Evolutionary conservation across 2,888 invertebrate species (phyloP).

Genomic region (Pammene aurita): DNA sequence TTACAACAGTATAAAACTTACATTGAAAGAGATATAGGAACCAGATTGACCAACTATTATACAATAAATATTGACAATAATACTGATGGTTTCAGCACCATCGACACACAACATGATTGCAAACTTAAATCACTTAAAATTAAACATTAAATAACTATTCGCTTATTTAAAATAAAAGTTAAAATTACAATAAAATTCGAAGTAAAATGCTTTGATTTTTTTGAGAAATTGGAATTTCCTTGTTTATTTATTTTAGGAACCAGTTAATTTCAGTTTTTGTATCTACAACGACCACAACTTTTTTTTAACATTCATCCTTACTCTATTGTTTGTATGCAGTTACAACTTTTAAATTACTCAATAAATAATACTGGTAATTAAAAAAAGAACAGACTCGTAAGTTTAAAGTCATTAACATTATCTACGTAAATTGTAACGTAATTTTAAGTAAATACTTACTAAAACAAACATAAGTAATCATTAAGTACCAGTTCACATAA

Average conservation of each 20-base stretch:
- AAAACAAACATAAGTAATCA: background rate
- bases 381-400: background rate
- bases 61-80: conserved; percentile 38
- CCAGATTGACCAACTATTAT: conserved; percentile 24
- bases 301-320: background rate
- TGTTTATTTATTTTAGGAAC: background rate
- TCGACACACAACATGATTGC: conserved; percentile 49
- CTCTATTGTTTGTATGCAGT: background rate
- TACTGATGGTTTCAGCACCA: conserved; percentile 40
- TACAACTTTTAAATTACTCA: conserved; percentile 22
- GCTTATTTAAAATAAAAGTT: conserved; percentile 28
- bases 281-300: background rate
- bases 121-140: conserved; percentile 45
- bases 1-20: conserved; percentile 30
- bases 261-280: conserved; percentile 9
- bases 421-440: background rate
- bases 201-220: conserved; percentile 34
- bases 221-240: conserved; percentile 29
- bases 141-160: conserved; percentile 41
- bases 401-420: background rate
- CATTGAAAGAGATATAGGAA: conserved; percentile 29
- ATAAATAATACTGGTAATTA: conserved; percentile 36
- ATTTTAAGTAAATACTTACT: conserved; percentile 13
- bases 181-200: conserved; percentile 33
- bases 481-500: conserved; percentile 13